These are phyloP conservation scores for Drosophila borealis DNA, from an alignment of 2,888 invertebrate genomes.

Conservation along the genomic window DNA sequence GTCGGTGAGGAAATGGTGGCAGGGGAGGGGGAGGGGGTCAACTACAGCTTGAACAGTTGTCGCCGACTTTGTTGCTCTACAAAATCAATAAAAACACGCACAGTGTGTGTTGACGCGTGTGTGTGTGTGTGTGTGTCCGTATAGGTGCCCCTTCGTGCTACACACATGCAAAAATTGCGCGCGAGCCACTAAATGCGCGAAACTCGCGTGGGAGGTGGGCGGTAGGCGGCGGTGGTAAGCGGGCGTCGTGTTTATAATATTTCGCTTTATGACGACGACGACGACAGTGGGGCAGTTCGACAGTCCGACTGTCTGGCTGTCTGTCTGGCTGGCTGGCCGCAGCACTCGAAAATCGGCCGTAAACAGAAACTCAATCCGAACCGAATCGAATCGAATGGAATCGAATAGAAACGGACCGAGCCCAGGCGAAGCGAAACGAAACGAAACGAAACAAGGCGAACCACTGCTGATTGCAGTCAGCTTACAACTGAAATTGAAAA, in stretches of 20 bases:
- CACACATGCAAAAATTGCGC: slow-evolving; percentile 59
- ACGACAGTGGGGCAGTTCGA: slow-evolving; percentile 30
- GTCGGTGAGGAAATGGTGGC: neutral
- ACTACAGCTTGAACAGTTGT: slow-evolving; percentile 41
- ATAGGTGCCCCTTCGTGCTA: slow-evolving; percentile 8
- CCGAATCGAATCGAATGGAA: slow-evolving; percentile 30
- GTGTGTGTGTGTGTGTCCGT: slow-evolving; percentile 12
- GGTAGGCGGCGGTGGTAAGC: slow-evolving; percentile 2
- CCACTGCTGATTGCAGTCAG: slow-evolving; percentile 84
- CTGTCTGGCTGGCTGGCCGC: slow-evolving; percentile 5
- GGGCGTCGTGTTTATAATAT: slow-evolving; percentile 40
- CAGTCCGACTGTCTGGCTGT: slow-evolving; percentile 14
- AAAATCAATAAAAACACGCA: slow-evolving; percentile 73
- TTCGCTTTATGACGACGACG: slow-evolving; percentile 36
- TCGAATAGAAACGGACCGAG: slow-evolving; percentile 14
- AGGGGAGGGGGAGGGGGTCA: slow-evolving; percentile 7
- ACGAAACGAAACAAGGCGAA: slow-evolving; percentile 68
- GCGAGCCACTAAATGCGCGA: slow-evolving; percentile 47
- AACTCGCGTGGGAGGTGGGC: slow-evolving; percentile 38
- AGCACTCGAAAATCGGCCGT: slow-evolving; percentile 42
- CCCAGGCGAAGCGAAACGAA: slow-evolving; percentile 35
- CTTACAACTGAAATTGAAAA: slow-evolving; percentile 84
- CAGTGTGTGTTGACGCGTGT: slow-evolving; percentile 7
- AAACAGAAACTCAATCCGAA: slow-evolving; percentile 27
- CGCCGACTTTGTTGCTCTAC: slow-evolving; percentile 46